Percentiles rank a stretch among this genome's conserved stretches.
Conservation (phyloP, 2,113 vertebrate species). For the Benitochromis conjunctus region DNA sequence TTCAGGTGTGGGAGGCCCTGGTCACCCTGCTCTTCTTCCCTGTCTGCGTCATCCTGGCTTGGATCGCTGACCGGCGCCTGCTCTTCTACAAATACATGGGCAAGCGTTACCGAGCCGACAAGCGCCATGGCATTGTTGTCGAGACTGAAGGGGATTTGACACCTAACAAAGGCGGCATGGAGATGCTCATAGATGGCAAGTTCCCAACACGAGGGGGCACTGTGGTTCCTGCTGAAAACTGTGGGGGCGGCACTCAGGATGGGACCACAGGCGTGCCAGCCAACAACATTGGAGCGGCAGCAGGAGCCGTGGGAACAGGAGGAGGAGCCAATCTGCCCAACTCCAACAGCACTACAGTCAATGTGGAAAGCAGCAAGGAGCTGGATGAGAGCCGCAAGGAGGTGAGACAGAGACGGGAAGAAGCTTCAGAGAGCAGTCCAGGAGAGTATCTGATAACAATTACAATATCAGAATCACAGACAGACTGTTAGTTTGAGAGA, state of each 20-base stretch:
- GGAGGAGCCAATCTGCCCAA: constrained; percentile 38
- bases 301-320: constrained; percentile 4
- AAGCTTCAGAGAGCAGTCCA: not conserved
- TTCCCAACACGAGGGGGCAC: constrained; percentile 60
- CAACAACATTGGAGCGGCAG: constrained; percentile 14
- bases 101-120: constrained; percentile 92
- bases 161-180: constrained; percentile 79
- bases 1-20: constrained; percentile 90
- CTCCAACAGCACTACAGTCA: constrained; percentile 68
- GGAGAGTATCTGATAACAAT: not conserved
- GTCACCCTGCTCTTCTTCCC: constrained; percentile 92
- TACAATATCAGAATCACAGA: not conserved
- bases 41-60: constrained; percentile 88
- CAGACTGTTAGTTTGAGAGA: not conserved
- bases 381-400: constrained; percentile 90
- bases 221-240: constrained; percentile 56
- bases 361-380: constrained; percentile 82
- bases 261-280: not conserved
- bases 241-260: constrained; percentile 43
- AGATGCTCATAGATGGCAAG: constrained; percentile 80
- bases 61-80: constrained; percentile 92
- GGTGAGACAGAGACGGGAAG: constrained; percentile 44
- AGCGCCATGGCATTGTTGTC: constrained; percentile 90
- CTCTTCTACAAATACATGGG: constrained; percentile 98
- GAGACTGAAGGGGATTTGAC: constrained; percentile 86